Evolutionary conservation across 2,797 vertebrate genomes (phyloP), one percentile per base, ranked within the genome.

Genomic region (Tolypeutes matacus): DNA sequence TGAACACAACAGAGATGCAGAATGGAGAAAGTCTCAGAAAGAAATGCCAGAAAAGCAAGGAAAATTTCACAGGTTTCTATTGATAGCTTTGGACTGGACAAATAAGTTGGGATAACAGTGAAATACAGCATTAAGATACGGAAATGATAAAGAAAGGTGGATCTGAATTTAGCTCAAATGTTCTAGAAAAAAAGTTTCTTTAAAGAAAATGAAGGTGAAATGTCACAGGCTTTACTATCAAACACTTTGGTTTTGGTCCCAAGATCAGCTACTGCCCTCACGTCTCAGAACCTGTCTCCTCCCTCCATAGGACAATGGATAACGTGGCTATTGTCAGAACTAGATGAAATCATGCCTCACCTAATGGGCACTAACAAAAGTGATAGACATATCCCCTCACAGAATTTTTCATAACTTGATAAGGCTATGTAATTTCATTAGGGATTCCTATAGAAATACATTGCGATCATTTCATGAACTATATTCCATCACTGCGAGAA

Each of bases 371-470:
- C 20, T 60, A 10, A 60, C 12, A 53, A 31, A 34, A 39, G 2
- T 34, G 20, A 73, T 31, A 39, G 31, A 64, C 23, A 31, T 70
- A 25, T 60, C 60, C 39, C 27, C 36, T 89, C 29, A 62, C 14
- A 64, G 62, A 77, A 58, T 34, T 82, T 49, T 29, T 58, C 31
- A 17, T 49, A 84, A 58, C 14, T 86, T 76, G 2, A 21, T 25
- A 1, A 1, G 25, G 12, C 58, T 42, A 73, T 29, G 29, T 60
- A 77, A 56, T 15, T 56, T 56, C 53, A 56, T 56, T 27, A 6
- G 36, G 21, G 7, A 69, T 94, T 46, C 29, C 46, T 72, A 91
- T 80, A 60, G 39, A 65, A 95, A 89, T 83, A 76, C 31, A 92
- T 70, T 92, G 8, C 60, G 64, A 80, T 31, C 34, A 49, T 69